Evolutionary conservation across 1,140 invertebrate species (phyloP).

Genomic region (Marisa cornuarietis): DNA sequence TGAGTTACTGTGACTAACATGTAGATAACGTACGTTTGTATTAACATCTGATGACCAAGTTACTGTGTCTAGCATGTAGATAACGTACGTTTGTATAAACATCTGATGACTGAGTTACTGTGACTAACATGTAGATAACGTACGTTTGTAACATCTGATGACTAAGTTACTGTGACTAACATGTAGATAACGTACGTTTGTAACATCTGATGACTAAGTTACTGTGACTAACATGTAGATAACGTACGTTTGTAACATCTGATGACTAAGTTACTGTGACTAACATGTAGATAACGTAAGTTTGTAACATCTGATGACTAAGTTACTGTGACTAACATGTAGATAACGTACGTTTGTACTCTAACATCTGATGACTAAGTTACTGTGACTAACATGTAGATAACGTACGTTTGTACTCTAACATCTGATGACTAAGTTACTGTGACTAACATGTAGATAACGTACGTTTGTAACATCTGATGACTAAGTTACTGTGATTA

Average conservation of each 20-base stretch:
- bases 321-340: background rate
- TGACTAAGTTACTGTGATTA: too few species aligned
- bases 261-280: too few species aligned
- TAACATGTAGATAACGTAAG: too few species aligned
- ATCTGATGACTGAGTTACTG: too few species aligned
- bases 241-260: slow-evolving; percentile 32
- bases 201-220: too few species aligned
- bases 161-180: too few species aligned
- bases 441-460: slow-evolving; percentile 17
- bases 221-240: slow-evolving; percentile 11
- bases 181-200: slow-evolving; percentile 32
- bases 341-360: slow-evolving; percentile 32
- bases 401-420: slow-evolving; percentile 24
- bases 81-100: slow-evolving; percentile 23
- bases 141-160: slow-evolving; percentile 3
- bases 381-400: slow-evolving; percentile 6
- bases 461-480: slow-evolving; percentile 16
- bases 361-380: too few species aligned
- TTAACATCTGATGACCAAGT: too few species aligned
- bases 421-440: too few species aligned
- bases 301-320: too few species aligned
- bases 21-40: slow-evolving; percentile 33
- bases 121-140: slow-evolving; percentile 23
- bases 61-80: slow-evolving; percentile 1
- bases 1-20: too few species aligned